phyloP scores from a whole-genome alignment of 1,140 invertebrate genomes.

The Drosophila navojoa region DNA sequence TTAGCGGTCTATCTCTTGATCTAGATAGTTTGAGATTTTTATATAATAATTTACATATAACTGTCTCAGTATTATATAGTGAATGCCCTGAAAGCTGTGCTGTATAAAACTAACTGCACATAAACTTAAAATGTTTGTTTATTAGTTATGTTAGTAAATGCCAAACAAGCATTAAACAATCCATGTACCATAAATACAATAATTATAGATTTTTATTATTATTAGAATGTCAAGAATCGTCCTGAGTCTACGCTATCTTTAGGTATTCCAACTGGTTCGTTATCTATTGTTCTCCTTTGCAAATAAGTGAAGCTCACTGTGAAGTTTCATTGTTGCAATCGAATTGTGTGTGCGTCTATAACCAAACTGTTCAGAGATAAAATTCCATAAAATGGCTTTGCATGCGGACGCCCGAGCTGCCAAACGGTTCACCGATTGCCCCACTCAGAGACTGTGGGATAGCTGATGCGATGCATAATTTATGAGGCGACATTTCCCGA shows the following conservation, averaged over 20 bases:
- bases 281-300: not conserved
- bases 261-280: not conserved
- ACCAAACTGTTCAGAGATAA: conserved; percentile 21
- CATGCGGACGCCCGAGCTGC: not conserved
- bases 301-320: conserved; percentile 14
- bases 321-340: conserved; percentile 52
- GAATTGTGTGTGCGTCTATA: conserved; percentile 48
- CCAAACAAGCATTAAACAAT: not conserved
- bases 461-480: conserved; percentile 48
- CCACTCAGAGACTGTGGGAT: conserved; percentile 8
- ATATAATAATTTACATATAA: not conserved
- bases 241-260: too few species aligned
- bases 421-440: conserved; percentile 27
- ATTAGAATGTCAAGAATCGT: too few species aligned
- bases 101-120: not conserved
- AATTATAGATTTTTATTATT: too few species aligned
- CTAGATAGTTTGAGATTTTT: not conserved
- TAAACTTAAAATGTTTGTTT: not conserved
- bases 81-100: not conserved
- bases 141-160: not conserved
- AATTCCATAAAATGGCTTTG: conserved; percentile 9
- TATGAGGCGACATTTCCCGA: conserved; percentile 33
- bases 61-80: not conserved
- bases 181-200: too few species aligned
- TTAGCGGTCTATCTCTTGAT: too few species aligned